Conservation (phyloP, 2,888 invertebrate species). For the Spodoptera littoralis region DNA sequence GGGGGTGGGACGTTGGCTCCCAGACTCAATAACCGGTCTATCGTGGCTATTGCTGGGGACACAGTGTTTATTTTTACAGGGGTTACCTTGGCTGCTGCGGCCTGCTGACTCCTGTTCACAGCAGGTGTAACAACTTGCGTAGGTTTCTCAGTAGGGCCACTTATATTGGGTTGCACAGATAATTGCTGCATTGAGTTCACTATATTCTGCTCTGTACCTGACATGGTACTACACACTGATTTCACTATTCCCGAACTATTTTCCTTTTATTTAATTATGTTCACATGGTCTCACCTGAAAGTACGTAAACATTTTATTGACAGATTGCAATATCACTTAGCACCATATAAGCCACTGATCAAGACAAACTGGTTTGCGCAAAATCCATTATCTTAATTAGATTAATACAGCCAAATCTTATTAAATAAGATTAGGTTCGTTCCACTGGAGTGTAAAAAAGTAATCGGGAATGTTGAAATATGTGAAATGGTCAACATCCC, state of each 20-base stretch:
- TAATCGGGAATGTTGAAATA: constrained; percentile 42
- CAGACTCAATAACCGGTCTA: constrained; percentile 83
- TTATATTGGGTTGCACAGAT: constrained; percentile 83
- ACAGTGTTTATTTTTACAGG: constrained; percentile 79
- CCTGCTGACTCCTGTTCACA: constrained; percentile 81
- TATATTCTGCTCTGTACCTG: constrained; percentile 87
- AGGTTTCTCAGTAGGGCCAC: constrained; percentile 84
- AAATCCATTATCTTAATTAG: constrained; percentile 29
- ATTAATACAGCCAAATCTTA: constrained; percentile 19
- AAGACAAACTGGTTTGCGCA: constrained; percentile 39
- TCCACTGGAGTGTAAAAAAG: constrained; percentile 14
- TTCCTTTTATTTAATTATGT: constrained; percentile 63
- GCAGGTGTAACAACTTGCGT: constrained; percentile 87
- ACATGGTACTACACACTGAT: constrained; percentile 83
- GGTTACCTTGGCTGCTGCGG: constrained; percentile 75
- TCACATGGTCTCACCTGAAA: constrained; percentile 81
- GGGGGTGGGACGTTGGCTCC: constrained; percentile 83
- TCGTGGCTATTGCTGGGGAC: constrained; percentile 86
- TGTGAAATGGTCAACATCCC: constrained; percentile 76
- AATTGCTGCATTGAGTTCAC: constrained; percentile 87
- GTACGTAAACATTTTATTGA: constrained; percentile 47
- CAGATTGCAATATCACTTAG: constrained; percentile 35
- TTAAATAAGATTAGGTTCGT: constrained; percentile 13
- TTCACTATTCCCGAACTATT: constrained; percentile 66
- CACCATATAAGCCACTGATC: constrained; percentile 21